Percentiles rank a stretch among this genome's conserved stretches.
Evolutionary conservation across 2,888 invertebrate species (phyloP).

Genomic region (Dendrolimus pini): DNA sequence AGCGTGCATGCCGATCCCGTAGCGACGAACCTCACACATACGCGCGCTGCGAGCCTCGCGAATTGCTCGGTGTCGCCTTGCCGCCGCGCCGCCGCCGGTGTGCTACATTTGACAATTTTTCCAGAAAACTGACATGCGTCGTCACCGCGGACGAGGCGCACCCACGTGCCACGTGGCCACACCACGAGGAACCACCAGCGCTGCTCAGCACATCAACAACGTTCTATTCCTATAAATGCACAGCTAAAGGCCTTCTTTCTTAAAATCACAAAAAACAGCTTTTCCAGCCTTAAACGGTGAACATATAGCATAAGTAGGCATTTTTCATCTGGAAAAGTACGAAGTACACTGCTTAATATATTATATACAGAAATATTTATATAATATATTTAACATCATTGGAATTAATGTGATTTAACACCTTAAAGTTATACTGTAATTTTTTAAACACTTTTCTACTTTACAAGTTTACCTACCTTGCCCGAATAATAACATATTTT

Average conservation of each 20-base stretch:
- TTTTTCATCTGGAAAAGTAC: no score
- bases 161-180: constrained; percentile 48
- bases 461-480: background rate
- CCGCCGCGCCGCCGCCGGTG: constrained; percentile 38
- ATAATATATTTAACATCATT: no score
- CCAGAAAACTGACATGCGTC: constrained; percentile 71
- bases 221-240: background rate
- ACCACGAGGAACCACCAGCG: constrained; percentile 25
- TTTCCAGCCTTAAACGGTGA: no score
- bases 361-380: no score
- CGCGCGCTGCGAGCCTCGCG: constrained; percentile 37
- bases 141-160: constrained; percentile 53
- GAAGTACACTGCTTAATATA: no score
- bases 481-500: background rate
- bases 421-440: no score
- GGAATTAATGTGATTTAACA: no score
- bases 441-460: no score
- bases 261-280: no score
- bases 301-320: no score
- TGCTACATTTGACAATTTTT: constrained; percentile 74
- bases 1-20: constrained; percentile 45
- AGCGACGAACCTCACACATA: constrained; percentile 51
- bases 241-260: no score
- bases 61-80: constrained; percentile 47
- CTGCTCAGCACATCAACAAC: constrained; percentile 6